Evolutionary conservation across 2,113 vertebrate genomes (phyloP).

Genomic region (Pomatostomus ruficeps): DNA sequence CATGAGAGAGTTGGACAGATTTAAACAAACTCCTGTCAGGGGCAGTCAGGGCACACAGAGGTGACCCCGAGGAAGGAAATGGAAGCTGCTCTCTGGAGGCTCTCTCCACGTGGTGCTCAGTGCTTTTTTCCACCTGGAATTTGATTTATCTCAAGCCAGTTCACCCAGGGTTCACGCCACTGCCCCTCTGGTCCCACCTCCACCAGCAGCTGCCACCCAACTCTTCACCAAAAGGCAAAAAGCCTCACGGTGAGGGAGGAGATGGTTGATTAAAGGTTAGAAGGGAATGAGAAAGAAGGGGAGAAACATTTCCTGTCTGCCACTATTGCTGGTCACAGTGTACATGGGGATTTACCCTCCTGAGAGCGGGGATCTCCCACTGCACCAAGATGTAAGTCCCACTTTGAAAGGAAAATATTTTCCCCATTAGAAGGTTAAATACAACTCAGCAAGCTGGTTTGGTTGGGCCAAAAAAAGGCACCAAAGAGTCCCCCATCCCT

Average conservation of each 20-base stretch:
- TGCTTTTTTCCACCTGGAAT: background rate
- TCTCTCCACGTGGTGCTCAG: background rate
- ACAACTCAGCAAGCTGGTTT: background rate
- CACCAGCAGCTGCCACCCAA: background rate
- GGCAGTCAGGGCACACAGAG: background rate
- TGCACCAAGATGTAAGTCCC: background rate
- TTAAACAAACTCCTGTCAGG: slow-evolving; percentile 4
- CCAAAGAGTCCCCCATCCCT: background rate
- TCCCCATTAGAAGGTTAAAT: background rate
- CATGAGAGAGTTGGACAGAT: background rate
- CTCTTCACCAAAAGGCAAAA: background rate
- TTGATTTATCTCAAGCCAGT: background rate
- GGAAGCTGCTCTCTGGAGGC: background rate
- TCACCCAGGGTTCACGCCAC: background rate
- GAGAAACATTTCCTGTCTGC: background rate
- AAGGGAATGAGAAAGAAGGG: background rate
- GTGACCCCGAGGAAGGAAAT: background rate
- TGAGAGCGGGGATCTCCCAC: background rate
- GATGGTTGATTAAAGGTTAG: background rate
- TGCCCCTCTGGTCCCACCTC: background rate
- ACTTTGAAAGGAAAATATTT: background rate
- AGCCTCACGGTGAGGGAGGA: fast-evolving
- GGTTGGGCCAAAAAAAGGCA: background rate
- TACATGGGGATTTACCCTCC: background rate
- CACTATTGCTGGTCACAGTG: fast-evolving